A percentile compares a stretch with the other conserved stretches of the same genome.
phyloP scores from a whole-genome alignment of 2,888 invertebrate genomes.

The Helleia helle region DNA sequence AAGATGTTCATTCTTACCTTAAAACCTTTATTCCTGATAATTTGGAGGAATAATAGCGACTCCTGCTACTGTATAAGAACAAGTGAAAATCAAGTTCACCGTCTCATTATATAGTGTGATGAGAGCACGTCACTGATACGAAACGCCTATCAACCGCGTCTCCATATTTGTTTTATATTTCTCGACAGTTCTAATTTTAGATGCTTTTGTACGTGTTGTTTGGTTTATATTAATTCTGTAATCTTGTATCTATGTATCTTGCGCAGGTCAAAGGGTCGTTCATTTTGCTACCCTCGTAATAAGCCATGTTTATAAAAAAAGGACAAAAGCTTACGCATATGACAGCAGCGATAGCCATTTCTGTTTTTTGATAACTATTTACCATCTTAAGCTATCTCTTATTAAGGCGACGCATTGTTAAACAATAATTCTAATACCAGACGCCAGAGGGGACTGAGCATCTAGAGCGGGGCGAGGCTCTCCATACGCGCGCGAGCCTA shows the following conservation, averaged over 20 bases:
- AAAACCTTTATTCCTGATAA: slow-evolving; percentile 8
- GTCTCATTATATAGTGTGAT: slow-evolving; percentile 2
- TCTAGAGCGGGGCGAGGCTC: too few relatives aligned
- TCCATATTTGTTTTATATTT: slow-evolving; percentile 6
- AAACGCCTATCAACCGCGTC: slow-evolving; percentile 9
- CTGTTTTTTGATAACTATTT: too few relatives aligned
- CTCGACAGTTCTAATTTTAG: slow-evolving; percentile 9
- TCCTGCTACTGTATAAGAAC: background rate
- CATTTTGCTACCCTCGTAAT: too few relatives aligned
- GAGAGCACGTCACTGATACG: background rate
- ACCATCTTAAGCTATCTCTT: too few relatives aligned
- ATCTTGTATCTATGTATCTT: background rate
- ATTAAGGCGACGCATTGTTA: too few relatives aligned
- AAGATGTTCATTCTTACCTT: slow-evolving; percentile 10
- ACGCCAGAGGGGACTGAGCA: too few relatives aligned
- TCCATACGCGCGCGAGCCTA: too few relatives aligned
- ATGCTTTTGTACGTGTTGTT: slow-evolving; percentile 1
- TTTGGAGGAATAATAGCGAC: background rate
- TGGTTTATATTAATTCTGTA: slow-evolving; percentile 2
- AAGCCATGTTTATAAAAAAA: too few relatives aligned
- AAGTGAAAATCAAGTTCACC: background rate
- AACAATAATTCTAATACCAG: too few relatives aligned
- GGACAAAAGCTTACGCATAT: too few relatives aligned
- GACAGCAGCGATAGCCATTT: too few relatives aligned
- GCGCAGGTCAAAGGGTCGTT: background rate